Conservation (phyloP, 2,797 vertebrate species). For the Tolypeutes matacus region DNA sequence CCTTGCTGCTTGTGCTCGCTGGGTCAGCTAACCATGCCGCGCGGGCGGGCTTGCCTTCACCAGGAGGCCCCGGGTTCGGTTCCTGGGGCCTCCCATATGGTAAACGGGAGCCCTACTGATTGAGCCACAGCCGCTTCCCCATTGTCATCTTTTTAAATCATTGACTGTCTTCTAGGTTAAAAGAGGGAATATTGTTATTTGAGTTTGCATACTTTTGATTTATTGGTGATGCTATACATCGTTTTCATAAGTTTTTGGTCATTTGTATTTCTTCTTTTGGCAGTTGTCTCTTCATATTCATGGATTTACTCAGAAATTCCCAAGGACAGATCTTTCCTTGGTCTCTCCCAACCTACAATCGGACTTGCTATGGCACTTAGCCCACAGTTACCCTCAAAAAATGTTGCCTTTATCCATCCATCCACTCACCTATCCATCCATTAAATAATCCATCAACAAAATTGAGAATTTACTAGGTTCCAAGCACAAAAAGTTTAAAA, state of each 20-base stretch:
- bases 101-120: too few species aligned
- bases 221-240: not conserved
- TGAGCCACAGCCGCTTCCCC: too few species aligned
- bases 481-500: slow-evolving; percentile 5
- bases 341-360: not conserved
- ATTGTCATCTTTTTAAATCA: not conserved
- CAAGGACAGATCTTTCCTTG: not conserved
- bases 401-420: not conserved
- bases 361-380: not conserved
- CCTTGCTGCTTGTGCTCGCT: too few species aligned
- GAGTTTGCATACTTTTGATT: not conserved
- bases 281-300: not conserved
- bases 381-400: not conserved
- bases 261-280: slow-evolving; percentile 38
- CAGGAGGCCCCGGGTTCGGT: too few species aligned
- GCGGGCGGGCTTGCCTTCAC: too few species aligned
- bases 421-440: not conserved
- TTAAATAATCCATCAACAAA: not conserved
- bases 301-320: not conserved
- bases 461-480: not conserved
- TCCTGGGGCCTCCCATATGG: too few species aligned
- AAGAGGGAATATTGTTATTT: slow-evolving; percentile 24
- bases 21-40: too few species aligned
- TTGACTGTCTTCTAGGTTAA: slow-evolving; percentile 1
- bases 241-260: not conserved